Base-by-base conservation (phyloP, 2,797 vertebrate genomes). In the Poecilia gillii region DNA sequence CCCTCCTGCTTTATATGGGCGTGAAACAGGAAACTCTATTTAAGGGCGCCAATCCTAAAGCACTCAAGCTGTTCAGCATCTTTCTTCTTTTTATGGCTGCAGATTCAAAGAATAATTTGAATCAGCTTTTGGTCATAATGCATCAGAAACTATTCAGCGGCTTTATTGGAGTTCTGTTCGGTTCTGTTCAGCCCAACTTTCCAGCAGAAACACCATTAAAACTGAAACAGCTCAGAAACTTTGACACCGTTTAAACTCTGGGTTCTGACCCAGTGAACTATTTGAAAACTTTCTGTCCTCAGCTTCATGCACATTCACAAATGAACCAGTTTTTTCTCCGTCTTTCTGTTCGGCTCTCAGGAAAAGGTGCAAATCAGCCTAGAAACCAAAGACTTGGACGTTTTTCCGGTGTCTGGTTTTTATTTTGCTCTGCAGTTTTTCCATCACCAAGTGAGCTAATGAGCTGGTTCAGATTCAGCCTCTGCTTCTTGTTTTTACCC, bases 1-100 rank as follows among this genome's bases (percentile, higher is more conserved):
- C 39, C n/a, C 45, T 75, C 45, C 84, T 80, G 45, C 89, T 90
- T 80, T 90, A 90, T 87, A 91, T 84, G 90, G 89, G 79, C 83
- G 53, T 62, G 73, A 84, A 76, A 79, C 88, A 84, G 81, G 88
- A 88, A 87, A 88, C 85, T 90, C 86, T 62, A 64, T 81, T 23
- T 66, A 4, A 39, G 36, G 64, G 20, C 11, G 64, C 64, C 64
- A 36, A 20, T 64, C 13, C 14, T 36, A 64, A 33, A 3, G 16
- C 4, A 36, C 33, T 64, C 62, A 64, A 20, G 33, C 62, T 64
- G 59, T 64, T 64, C 59, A 36, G 59, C 31, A 23, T 36, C 64
- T 66, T 66, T 23, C 64, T 5, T 23, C 62, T 20, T 66, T 64
- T 39, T 39, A 66, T 39, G 12, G 64, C 33, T 66, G 28, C 57